Conservation (phyloP, 2,113 vertebrate species). For the Aramus guarauna region DNA sequence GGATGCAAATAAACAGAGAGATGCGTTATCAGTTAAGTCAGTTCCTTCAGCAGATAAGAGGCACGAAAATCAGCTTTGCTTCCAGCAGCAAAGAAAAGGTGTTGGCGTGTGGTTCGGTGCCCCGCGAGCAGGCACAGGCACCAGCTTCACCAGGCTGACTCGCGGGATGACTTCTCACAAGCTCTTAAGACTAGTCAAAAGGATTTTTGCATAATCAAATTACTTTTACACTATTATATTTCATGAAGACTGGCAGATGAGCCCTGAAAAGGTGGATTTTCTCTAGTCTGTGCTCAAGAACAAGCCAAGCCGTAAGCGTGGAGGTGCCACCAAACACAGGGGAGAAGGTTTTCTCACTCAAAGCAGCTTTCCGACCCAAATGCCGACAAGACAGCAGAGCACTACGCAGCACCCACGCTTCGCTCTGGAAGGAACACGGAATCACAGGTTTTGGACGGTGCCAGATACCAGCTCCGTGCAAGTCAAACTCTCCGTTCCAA, state of each 20-base stretch:
- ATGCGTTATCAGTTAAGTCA: neutral
- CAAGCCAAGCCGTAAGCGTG: rapidly evolving
- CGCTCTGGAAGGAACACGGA: neutral
- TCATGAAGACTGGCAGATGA: neutral
- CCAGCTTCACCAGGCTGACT: neutral
- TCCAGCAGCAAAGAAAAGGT: neutral
- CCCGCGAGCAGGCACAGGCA: neutral
- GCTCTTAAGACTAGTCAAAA: neutral
- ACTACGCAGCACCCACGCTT: neutral
- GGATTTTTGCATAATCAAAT: neutral
- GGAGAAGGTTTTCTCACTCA: neutral
- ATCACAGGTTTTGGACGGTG: neutral
- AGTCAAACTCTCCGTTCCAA: neutral
- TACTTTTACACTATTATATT: neutral
- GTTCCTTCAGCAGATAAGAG: neutral
- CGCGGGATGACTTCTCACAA: neutral
- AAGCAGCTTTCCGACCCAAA: neutral
- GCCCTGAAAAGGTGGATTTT: neutral
- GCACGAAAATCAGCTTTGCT: neutral
- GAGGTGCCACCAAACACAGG: neutral
- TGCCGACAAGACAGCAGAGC: neutral
- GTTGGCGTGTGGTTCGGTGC: neutral
- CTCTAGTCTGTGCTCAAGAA: neutral
- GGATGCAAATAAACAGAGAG: neutral
- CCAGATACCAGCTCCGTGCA: neutral